Evolutionary conservation across 2,888 invertebrate species (phyloP), one percentile per base, ranked within the genome.

Genomic region (Drosophila picticornis): DNA sequence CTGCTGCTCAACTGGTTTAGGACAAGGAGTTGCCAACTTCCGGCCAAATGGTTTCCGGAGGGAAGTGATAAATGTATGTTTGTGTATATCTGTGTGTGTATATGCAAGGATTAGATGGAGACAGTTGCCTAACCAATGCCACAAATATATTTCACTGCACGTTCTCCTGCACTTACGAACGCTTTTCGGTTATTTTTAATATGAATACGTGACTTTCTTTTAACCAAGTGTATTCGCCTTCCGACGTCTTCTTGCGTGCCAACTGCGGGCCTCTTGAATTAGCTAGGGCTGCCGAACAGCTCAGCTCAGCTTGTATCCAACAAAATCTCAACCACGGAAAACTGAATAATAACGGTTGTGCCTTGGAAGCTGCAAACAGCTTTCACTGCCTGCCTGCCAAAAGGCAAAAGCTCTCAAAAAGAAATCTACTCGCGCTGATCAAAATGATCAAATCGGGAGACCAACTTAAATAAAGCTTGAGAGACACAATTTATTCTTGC

Each of bases 161-260:
- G 89, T 86, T 69, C 87, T 84, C 84, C 82, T 79, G 89, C 85
- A 86, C 89, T 86, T 86, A 84, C 79, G 73, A 80, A 66, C 83
- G 79, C 89, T 86, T 86, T 86, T 86, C 72, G 87, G 84, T 86
- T 86, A 86, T 86, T 86, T 88, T 86, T 86, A 86, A 86, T 86
- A 86, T 86, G 84, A 69, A 72, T 84, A 86, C 85, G 85, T 86
- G 85, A 86, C 85, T 88, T 86, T 88, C 68, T 70, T 73, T 56
- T 61, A 66, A 75, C 72, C 75, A 80, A 78, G 57, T 80, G 60
- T 75, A 50, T 72, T 62, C 74, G 70, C 50, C 50, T 25, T 59
- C 56, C 56, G 57, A 51, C 59, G 61, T 53, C 51, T 61, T 55
- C 36, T 43, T 57, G 72, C 56, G 34, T 57, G 53, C 29, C 31